These are phyloP conservation scores for Gracilinanus agilis DNA, from an alignment of 2,113 vertebrate species.

Conservation along the genomic window DNA sequence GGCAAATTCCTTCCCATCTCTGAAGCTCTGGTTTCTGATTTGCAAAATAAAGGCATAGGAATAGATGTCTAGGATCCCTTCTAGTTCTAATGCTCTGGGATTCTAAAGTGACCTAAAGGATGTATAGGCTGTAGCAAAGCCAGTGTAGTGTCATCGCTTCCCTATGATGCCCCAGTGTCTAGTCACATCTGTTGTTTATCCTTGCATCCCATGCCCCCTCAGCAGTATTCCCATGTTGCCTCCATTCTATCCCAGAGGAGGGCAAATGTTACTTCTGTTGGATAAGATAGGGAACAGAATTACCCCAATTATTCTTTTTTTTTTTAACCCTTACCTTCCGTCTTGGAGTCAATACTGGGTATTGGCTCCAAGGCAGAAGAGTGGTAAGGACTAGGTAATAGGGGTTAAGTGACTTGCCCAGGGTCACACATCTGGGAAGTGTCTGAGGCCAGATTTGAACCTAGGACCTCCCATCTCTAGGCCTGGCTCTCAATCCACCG, in stretches of 20 bases:
- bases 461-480: no score
- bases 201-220: neutral
- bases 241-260: neutral
- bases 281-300: neutral
- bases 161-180: neutral
- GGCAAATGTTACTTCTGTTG: neutral
- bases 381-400: no score
- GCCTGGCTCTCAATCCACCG: no score
- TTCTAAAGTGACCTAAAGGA: neutral
- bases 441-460: no score
- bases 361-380: no score
- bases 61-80: neutral
- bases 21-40: neutral
- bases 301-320: neutral
- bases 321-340: no score
- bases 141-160: neutral
- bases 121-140: neutral
- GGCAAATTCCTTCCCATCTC: neutral
- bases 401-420: no score
- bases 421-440: no score
- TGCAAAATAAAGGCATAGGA: neutral
- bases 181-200: neutral
- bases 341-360: no score
- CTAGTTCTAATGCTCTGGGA: neutral
- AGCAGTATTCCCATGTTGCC: neutral